Conservation (phyloP, 2,113 vertebrate genomes). For the Cyanocitta stelleri region DNA sequence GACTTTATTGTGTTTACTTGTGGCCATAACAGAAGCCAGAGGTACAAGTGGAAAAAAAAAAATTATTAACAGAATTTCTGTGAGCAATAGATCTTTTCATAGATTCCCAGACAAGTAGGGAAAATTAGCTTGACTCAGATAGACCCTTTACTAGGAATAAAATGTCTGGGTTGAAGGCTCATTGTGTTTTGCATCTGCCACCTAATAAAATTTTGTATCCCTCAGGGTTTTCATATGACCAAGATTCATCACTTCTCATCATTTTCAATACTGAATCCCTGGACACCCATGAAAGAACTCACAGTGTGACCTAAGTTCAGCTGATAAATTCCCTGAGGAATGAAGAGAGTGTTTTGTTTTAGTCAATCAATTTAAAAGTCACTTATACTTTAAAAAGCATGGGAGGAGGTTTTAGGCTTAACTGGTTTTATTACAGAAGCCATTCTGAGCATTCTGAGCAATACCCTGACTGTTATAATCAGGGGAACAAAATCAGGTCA, state of each 20-base stretch:
- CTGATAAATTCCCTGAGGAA: background rate
- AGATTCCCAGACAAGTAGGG: background rate
- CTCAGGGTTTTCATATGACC: background rate
- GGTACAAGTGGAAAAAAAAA: background rate
- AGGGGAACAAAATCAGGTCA: conserved; percentile 38
- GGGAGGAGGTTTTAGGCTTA: background rate
- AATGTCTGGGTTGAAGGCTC: background rate
- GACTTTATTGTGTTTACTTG: background rate
- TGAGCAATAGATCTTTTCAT: background rate
- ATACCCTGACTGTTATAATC: background rate
- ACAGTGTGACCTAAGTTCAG: background rate
- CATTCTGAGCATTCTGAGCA: background rate
- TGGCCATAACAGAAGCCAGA: background rate
- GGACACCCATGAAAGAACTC: background rate
- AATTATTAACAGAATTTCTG: background rate
- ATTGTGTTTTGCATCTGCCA: conserved; percentile 28
- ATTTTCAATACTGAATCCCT: background rate
- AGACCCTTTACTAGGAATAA: background rate
- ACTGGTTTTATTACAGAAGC: background rate
- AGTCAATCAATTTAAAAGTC: conserved; percentile 23
- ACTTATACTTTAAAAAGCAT: background rate
- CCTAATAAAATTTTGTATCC: conserved; percentile 23
- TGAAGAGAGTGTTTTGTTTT: background rate
- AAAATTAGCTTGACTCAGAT: background rate
- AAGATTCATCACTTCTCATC: conserved; percentile 18